A percentile compares a stretch with the other conserved stretches of the same genome.
Conservation (phyloP, 2,797 vertebrate species). For the Cynopterus sphinx region DNA sequence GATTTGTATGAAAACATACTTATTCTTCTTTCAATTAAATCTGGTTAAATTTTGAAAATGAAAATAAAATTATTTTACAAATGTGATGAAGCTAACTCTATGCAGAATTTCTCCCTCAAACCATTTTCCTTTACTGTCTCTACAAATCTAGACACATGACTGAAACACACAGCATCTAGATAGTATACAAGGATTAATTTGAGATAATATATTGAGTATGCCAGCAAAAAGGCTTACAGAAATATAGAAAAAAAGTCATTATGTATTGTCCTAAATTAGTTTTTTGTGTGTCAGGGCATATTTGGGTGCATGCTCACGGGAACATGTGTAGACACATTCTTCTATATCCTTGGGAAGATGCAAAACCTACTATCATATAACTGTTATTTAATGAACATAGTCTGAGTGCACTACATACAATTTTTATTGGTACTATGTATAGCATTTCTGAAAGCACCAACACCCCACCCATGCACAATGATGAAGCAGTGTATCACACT, state of each 20-base stretch:
- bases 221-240: neutral
- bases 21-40: constrained; percentile 46
- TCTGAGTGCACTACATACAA: neutral
- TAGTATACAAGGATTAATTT: neutral
- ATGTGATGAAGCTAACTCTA: neutral
- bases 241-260: constrained; percentile 5
- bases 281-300: neutral
- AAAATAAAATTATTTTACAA: constrained; percentile 13
- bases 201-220: neutral
- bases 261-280: neutral
- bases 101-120: neutral
- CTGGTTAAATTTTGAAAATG: neutral
- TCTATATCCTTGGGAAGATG: neutral
- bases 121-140: neutral
- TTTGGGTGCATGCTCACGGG: neutral
- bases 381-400: constrained; percentile 33
- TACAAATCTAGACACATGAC: neutral
- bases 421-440: constrained; percentile 18
- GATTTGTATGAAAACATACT: neutral
- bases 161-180: neutral
- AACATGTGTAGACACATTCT: neutral
- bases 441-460: neutral
- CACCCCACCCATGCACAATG: neutral
- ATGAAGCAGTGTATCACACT: neutral
- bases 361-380: neutral